These are phyloP conservation scores for Otus scops DNA, from an alignment of 2,797 vertebrate genomes.

Conservation along the genomic window DNA sequence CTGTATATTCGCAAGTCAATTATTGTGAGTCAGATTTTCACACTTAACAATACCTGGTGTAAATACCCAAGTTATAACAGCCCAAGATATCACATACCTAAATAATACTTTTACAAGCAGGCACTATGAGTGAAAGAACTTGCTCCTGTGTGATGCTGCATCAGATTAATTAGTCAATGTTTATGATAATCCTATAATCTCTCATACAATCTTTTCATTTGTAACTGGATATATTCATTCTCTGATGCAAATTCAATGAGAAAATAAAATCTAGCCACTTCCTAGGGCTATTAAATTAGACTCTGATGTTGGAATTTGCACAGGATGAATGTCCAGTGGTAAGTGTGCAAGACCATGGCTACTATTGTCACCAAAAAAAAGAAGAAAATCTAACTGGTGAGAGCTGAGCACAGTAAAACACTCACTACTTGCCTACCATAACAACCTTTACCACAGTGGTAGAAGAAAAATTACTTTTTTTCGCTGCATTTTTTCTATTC, in stretches of 20 bases:
- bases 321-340: not conserved
- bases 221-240: not conserved
- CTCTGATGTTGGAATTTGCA: not conserved
- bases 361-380: not conserved
- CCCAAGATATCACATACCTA: not conserved
- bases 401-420: not conserved
- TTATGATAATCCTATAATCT: not conserved
- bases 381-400: not conserved
- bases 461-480: not conserved
- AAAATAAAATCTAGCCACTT: not conserved
- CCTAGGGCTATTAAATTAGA: not conserved
- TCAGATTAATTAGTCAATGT: not conserved
- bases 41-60: not conserved
- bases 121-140: not conserved
- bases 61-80: not conserved
- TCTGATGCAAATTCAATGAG: not conserved
- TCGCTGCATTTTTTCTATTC: not conserved
- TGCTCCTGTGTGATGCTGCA: not conserved
- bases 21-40: not conserved
- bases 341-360: not conserved
- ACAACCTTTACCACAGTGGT: not conserved
- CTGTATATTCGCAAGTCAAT: fast-evolving
- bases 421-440: not conserved
- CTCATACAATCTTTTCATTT: not conserved
- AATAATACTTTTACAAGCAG: not conserved